These are phyloP conservation scores for Poecilia velifera DNA, from an alignment of 2,797 vertebrate genomes.

Conservation along the genomic window DNA sequence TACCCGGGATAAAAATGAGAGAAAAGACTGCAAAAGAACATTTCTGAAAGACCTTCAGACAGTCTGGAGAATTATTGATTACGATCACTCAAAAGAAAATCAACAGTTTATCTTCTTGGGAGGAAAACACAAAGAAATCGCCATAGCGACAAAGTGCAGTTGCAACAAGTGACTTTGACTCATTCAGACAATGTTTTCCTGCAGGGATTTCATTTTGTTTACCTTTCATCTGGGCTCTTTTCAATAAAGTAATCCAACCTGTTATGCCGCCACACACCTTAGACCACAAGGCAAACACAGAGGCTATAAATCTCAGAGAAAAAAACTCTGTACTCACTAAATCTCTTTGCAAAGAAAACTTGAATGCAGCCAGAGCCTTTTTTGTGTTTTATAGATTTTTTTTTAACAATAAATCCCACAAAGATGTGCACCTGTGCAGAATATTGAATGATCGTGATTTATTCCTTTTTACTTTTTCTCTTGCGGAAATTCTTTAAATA, in stretches of 20 bases:
- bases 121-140: neutral
- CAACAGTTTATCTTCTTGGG: neutral
- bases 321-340: constrained; percentile 29
- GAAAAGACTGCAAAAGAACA: neutral
- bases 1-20: neutral
- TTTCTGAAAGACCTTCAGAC: neutral
- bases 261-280: neutral
- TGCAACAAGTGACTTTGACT: neutral
- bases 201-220: neutral
- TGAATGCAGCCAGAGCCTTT: constrained; percentile 27
- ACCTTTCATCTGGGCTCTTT: neutral
- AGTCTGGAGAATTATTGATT: neutral
- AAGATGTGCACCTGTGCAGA: constrained; percentile 15
- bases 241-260: constrained; percentile 5
- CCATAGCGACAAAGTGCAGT: neutral
- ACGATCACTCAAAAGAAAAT: neutral
- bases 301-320: constrained; percentile 20
- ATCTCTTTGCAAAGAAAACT: constrained; percentile 45
- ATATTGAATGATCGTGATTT: neutral
- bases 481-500: constrained; percentile 10
- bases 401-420: constrained; percentile 19
- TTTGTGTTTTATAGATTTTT: constrained; percentile 49
- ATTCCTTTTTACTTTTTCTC: constrained; percentile 10
- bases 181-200: neutral
- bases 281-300: neutral